Base-by-base conservation (phyloP, 2,888 invertebrate genomes). In the Teinopalpus imperialis region DNA sequence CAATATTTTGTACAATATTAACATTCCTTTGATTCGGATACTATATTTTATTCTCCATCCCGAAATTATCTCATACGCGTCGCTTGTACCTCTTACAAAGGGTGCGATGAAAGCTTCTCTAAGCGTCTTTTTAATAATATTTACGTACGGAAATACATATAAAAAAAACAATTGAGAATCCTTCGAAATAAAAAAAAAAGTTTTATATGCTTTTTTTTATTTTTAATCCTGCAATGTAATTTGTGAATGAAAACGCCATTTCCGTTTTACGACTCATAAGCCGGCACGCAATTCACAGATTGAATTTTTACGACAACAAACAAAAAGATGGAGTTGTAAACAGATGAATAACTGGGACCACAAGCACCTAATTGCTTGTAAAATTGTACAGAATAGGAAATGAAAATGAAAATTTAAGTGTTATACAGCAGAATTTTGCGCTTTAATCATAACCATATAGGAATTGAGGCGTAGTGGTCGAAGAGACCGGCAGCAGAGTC, bases 241-340 rank as follows among this genome's bases (percentile, higher is more conserved):
- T 39, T 32, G 44, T 2, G 6, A 26, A 44, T 32, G 37, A 24
- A 32, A 39, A 39, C 24, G 9, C 9, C 13, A 12, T 32, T 18
- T 12, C 13, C n/a, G 23, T n/a, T 59, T 69, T 68, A 67, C 57
- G 52, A 54, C 59, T 47, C 48, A 52, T 60, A 44, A 39, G 66
- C 57, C 60, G 35, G 47, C 54, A 44, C 56, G 72, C 79, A 76
- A 79, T 80, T 74, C 75, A 54, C 74, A 74, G 77, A 80, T 80
- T 80, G 79, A 69, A 73, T 75, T 80, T 80, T 80, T 79, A 78
- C 74, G 76, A 74, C 70, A 18, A 37, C 37, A 24, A 61, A 52
- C 61, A 60, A 59, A 59, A 51, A 42, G 40, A 73, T 71, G 68
- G 68, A 70, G 67, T 59, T 64, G 72, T 74, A 71, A 74, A 73